Percentiles rank a stretch among this genome's conserved stretches.
phyloP scores from a whole-genome alignment of 2,113 vertebrate species.

The Haemorhous mexicanus region DNA sequence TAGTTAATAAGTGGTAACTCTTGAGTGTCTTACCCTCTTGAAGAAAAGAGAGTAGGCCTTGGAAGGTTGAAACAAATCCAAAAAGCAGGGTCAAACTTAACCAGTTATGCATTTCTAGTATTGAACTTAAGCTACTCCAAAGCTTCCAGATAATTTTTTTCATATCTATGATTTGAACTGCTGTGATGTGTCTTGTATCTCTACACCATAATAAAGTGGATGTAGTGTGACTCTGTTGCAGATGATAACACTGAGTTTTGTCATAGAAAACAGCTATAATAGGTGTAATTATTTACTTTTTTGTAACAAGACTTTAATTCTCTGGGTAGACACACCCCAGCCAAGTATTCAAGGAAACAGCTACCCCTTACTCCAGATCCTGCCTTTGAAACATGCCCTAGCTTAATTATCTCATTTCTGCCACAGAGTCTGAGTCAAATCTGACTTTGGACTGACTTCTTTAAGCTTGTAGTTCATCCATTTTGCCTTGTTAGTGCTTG shows the following conservation, averaged over 20 bases:
- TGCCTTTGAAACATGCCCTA: rapidly evolving
- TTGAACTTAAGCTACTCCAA: background rate
- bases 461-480: background rate
- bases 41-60: background rate
- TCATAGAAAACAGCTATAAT: background rate
- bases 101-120: background rate
- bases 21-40: background rate
- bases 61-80: background rate
- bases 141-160: background rate
- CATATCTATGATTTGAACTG: background rate
- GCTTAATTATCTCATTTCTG: background rate
- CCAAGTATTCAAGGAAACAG: background rate
- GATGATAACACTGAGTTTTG: rapidly evolving
- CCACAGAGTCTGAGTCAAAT: background rate
- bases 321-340: background rate
- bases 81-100: background rate
- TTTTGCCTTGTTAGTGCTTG: background rate
- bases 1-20: background rate
- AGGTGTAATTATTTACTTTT: background rate
- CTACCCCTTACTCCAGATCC: background rate
- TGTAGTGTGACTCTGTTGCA: background rate
- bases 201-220: background rate
- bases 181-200: background rate
- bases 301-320: background rate
- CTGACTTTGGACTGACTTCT: background rate